Percentiles rank a stretch among this genome's conserved stretches.
Evolutionary conservation across 1,140 invertebrate genomes (phyloP).

Genomic region (Panulirus ornatus): DNA sequence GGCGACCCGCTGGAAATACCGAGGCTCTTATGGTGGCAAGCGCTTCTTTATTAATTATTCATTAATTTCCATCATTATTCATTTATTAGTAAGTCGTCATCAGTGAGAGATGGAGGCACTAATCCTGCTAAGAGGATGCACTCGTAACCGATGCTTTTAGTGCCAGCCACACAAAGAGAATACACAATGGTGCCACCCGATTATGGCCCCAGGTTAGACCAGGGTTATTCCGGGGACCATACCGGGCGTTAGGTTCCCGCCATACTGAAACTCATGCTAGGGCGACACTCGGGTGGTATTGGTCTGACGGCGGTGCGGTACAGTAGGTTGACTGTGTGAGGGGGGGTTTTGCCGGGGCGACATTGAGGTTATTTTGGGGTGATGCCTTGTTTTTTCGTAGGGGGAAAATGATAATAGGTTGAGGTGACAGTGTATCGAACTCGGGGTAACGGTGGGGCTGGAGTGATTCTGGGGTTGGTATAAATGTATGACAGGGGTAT

Average conservation of each 20-base stretch:
- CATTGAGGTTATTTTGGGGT: slow-evolving; percentile 23
- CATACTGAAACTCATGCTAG: too few species aligned
- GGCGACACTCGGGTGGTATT: too few species aligned
- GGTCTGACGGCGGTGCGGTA: too few species aligned
- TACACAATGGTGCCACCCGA: slow-evolving; percentile 56
- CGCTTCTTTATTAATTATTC: slow-evolving; percentile 69
- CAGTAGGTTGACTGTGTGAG: too few species aligned
- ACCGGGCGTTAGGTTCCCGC: too few species aligned
- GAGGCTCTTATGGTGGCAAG: slow-evolving; percentile 51
- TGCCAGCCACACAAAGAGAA: slow-evolving; percentile 53
- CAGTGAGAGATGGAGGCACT: slow-evolving; percentile 66
- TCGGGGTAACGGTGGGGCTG: neutral
- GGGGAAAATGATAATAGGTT: neutral
- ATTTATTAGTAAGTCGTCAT: slow-evolving; percentile 71
- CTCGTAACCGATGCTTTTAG: slow-evolving; percentile 72
- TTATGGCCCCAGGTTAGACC: slow-evolving; percentile 56
- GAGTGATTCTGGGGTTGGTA: neutral
- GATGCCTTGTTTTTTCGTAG: slow-evolving; percentile 17
- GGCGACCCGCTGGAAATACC: neutral
- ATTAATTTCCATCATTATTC: slow-evolving; percentile 72
- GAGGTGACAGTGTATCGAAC: neutral
- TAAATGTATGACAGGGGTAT: neutral
- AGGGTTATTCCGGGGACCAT: slow-evolving; percentile 54
- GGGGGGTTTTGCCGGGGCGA: neutral
- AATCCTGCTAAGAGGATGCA: slow-evolving; percentile 71